phyloP scores from a whole-genome alignment of 2,888 invertebrate genomes.

The Ischnura elegans region DNA sequence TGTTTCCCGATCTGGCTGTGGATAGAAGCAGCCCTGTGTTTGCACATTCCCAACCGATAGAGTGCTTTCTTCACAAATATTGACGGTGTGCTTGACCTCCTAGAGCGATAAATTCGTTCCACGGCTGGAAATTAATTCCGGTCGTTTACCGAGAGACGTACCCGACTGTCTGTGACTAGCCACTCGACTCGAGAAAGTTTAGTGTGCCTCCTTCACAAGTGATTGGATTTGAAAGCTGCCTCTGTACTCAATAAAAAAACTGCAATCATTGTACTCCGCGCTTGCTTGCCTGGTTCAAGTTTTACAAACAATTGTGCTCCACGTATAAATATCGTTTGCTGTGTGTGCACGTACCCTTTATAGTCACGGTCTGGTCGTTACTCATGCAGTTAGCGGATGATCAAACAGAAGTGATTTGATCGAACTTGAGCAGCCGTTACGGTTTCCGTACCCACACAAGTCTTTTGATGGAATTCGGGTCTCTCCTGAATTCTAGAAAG shows the following conservation, averaged over 20 bases:
- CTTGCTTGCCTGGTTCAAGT: not conserved
- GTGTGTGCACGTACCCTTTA: not conserved
- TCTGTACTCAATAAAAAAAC: not conserved
- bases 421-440: too few relatives aligned
- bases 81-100: not conserved
- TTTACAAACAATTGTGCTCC: not conserved
- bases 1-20: too few relatives aligned
- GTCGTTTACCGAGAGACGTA: not conserved
- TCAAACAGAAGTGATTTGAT: not conserved
- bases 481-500: too few relatives aligned
- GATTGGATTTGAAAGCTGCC: not conserved
- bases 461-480: too few relatives aligned
- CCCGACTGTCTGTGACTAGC: not conserved
- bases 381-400: not conserved
- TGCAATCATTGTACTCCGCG: not conserved
- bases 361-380: too few relatives aligned
- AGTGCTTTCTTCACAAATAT: not conserved
- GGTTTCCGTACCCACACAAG: too few relatives aligned
- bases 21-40: too few relatives aligned
- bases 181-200: not conserved
- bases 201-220: not conserved
- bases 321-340: not conserved
- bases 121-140: not conserved
- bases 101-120: not conserved
- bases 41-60: too few relatives aligned